Evolutionary conservation across 2,888 invertebrate species (phyloP), one percentile per base, ranked within the genome.

Genomic region (Drosophila koepferae): DNA sequence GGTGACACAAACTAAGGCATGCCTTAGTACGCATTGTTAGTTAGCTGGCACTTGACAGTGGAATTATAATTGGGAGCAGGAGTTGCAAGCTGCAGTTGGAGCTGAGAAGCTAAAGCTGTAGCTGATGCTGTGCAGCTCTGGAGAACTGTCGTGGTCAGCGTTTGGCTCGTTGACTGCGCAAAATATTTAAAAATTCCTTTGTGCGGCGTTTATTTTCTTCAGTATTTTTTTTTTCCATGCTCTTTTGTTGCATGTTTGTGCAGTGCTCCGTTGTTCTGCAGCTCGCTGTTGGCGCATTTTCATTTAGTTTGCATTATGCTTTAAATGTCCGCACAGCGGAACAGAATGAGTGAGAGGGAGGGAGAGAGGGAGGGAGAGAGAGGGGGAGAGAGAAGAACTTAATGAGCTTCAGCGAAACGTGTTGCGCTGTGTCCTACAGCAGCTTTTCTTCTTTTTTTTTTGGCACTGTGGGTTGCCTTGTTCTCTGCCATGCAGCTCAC

Each of bases 251-350:
- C 31, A 51, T 23, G 36, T 59, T 38, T 20, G 48, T 28, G 18
- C 31, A 14, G 38, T 49, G 31, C 60, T 61, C 38, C 48, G 44
- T 40, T 44, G 58, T 49, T 5, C 38, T 41, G 66, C 16, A 20
- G 36, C 31, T 41, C 34, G 62, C 49, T 59, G 56, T 41, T 56
- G 72, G 59, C 64, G 77, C 70, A 80, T 68, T 77, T 80, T 80
- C 74, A 74, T 80, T 80, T 80, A 74, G 80, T 74, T 80, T 80
- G 71, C 80, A 80, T 80, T 80, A 77, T 80, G 74, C 62, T 80
- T 80, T 55, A 65, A 71, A 71, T 71, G 65, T 65, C 65, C 63
- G 73, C 74, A 70, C 41, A 9, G 41, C 41, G n/a, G 9, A 68
- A 65, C 65, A 61, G 34, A 5, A 14, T 28, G 20, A n/a, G 12